phyloP scores from a whole-genome alignment of 2,888 invertebrate species.

The Trachelus iudaicus region DNA sequence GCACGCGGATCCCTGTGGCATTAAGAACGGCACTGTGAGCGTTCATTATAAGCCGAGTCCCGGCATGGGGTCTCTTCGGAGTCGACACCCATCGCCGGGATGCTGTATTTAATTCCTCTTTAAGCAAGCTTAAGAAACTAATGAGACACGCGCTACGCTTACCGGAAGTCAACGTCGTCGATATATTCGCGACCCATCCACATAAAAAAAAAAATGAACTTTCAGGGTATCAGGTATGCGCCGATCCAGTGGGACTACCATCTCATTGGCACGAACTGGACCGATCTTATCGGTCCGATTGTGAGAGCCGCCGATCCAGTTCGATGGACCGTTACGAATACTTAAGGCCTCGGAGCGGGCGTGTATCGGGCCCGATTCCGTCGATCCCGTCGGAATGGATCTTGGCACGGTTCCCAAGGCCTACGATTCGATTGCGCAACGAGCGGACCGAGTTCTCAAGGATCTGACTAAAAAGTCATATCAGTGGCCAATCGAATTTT shows the following conservation, averaged over 20 bases:
- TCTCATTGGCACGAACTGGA: background rate
- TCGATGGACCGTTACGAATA: slow-evolving; percentile 23
- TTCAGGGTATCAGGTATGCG: background rate
- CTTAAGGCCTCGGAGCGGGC: slow-evolving; percentile 11
- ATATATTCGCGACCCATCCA: background rate
- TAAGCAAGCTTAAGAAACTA: slow-evolving; percentile 52
- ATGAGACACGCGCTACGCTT: slow-evolving; percentile 51
- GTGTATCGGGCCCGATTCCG: slow-evolving; percentile 22
- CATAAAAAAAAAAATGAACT: fast-evolving
- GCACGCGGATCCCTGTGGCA: slow-evolving; percentile 19
- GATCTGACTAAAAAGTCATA: background rate
- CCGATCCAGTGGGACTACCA: background rate
- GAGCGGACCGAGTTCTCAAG: background rate
- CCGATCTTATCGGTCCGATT: background rate
- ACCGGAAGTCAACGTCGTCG: slow-evolving; percentile 39
- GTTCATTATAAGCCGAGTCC: slow-evolving; percentile 53
- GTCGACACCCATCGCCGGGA: slow-evolving; percentile 54
- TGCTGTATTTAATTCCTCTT: slow-evolving; percentile 54
- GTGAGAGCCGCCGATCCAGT: slow-evolving; percentile 24
- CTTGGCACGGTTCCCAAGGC: slow-evolving; percentile 43
- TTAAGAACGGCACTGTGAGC: slow-evolving; percentile 47
- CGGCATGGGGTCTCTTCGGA: slow-evolving; percentile 51
- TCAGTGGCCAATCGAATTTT: background rate
- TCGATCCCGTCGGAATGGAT: slow-evolving; percentile 18
- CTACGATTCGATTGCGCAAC: slow-evolving; percentile 8